Base-by-base conservation (phyloP, 2,888 invertebrate species). In the Drosophila yooni region DNA sequence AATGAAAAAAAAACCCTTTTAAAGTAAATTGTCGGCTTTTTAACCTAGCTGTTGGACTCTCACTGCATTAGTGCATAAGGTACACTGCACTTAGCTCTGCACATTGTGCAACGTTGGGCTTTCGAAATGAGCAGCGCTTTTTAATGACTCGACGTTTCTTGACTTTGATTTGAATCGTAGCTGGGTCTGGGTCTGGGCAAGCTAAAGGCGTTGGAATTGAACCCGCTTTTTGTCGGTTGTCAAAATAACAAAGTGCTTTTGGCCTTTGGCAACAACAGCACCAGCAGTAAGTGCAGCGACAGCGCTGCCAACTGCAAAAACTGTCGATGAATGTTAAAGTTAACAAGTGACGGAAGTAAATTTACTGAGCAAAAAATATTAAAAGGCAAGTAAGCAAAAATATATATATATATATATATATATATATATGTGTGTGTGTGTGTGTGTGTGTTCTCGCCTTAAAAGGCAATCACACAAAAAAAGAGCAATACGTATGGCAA, bases 321-420 rank as follows among this genome's bases (percentile, higher is more conserved):
- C 81, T 81, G 89, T 87, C 87, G 85, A 87, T 83, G 89, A 83
- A 78, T 89, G 89, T 87, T 77, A 89, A 83, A 83, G 84, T 87
- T 87, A 83, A 89, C 88, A 89, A 83, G 89, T 87, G 88, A 87
- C 84, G 89, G 89, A 83, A 83, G 87, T 83, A 73, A 88, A 85
- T 82, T 88, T 85, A 72, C 87, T 56, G 71, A 57, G 74, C 58
- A 65, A 58, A 79, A 84, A 78, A 88, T 82, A 71, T 70, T 60
- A 77, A 83, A 88, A 82, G 61, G 62, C 80, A 75, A 82, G 85
- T 82, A 88, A 82, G 82, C 82, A 66, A 75, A 88, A 88, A 6
- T 15, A 38, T 2, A 15, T 5, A 34, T 15, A 34, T 2, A 15
- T 36, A 36, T 36, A 15, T 33, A 34, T 38, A 13, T 5, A 13